A percentile compares a stretch with the other conserved stretches of the same genome.
These are phyloP conservation scores for Orchesella flavescens DNA, from an alignment of 2,888 invertebrate species.

Conservation along the genomic window DNA sequence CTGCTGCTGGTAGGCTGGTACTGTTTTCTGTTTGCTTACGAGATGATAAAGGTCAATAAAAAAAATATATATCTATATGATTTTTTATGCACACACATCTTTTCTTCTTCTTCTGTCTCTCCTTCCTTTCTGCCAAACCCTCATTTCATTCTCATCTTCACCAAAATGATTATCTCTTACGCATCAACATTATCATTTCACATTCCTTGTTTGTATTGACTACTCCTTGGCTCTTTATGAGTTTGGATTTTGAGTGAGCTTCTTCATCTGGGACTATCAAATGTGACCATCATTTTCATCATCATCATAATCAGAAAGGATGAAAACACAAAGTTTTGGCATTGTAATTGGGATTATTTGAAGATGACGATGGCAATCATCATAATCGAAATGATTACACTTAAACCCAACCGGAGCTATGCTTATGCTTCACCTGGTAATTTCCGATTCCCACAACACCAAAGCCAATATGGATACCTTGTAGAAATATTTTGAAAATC, in stretches of 20 bases:
- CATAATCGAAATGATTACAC: neutral
- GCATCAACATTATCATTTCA: constrained; percentile 1
- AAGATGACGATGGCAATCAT: constrained; percentile 26
- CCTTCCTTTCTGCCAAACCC: constrained; percentile 20
- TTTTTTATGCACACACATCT: too few relatives aligned
- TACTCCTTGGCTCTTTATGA: too few relatives aligned
- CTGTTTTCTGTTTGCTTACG: neutral
- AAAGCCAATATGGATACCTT: neutral
- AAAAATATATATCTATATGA: too few relatives aligned
- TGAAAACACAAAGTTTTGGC: constrained; percentile 26
- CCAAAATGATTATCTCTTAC: constrained; percentile 1
- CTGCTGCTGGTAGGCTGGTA: neutral
- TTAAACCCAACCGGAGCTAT: too few relatives aligned
- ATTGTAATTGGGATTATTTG: constrained; percentile 53
- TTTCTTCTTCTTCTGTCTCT: too few relatives aligned
- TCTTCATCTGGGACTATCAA: constrained; percentile 27
- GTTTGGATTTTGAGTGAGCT: neutral
- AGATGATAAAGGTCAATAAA: too few relatives aligned
- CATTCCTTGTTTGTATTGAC: constrained; percentile 17
- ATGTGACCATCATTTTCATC: constrained; percentile 28
- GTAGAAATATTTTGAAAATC: too few relatives aligned
- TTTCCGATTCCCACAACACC: constrained; percentile 1
- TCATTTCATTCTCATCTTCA: constrained; percentile 15
- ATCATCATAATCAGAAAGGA: neutral
- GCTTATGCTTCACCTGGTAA: neutral